Base-by-base conservation (phyloP, 1,140 invertebrate genomes). In the Calliopsis andreniformis region DNA sequence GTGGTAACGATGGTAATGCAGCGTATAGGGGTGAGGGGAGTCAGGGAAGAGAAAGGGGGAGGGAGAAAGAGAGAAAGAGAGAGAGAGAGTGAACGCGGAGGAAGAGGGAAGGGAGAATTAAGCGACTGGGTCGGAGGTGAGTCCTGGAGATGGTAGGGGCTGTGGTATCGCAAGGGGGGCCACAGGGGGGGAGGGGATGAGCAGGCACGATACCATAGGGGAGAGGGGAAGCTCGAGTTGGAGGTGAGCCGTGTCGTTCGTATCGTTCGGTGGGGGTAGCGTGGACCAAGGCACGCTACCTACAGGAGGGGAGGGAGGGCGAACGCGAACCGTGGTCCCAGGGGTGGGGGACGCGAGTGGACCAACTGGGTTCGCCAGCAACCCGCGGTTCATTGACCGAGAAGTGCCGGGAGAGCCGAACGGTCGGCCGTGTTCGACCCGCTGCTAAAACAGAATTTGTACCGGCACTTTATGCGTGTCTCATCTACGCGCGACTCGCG, bases 341-440 rank as follows among this genome's bases (percentile, higher is more conserved):
- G 85, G 89, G 35, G 84, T 83, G 84, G 82, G 84, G 70, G 82
- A 79, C 68, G 78, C 85, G 89, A 91, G 91, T 91, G 90, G 91
- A 92, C 91, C 90, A 91, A 92, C 91, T 91, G 90, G 90, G 90
- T 92, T 92, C 90, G 90, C 90, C 90, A 89, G 84, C 89, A 84
- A 86, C 85, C 84, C 84, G 87, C 85, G 86, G 91, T 92, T 92
- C 90, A 91, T 91, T 92, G 92, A 92, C 92, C 91, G 92, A 92
- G 89, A 90, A 93, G 92, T 93, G 91, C 92, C 92, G 92, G 91
- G 93, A 88, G 90, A 91, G 89, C 90, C 91, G 90, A 92, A 92
- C 89, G 86, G 86, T 87, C 86, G 82, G 80, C 83, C 76, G 79
- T 83, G 55, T 76, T 84, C 80, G 83, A 78, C 78, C 80, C 86